These are phyloP conservation scores for Steatornis caripensis DNA, from an alignment of 2,113 vertebrate species.

Conservation along the genomic window DNA sequence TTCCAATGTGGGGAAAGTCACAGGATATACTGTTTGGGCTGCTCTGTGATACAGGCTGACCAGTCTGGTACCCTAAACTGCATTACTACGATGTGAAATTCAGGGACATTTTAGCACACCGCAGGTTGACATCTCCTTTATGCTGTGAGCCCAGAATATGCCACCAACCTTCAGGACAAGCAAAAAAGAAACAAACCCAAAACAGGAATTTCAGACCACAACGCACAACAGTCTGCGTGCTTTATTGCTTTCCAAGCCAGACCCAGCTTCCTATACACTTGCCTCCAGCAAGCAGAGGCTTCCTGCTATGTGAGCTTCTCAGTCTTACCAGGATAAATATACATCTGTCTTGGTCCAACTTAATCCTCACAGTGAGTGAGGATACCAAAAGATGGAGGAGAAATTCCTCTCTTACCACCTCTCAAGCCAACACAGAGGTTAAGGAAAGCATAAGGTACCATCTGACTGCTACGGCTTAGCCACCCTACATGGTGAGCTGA, in stretches of 20 bases:
- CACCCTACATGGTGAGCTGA: not conserved
- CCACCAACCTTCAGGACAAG: not conserved
- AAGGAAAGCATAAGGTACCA: not conserved
- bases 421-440: not conserved
- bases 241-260: not conserved
- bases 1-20: not conserved
- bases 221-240: fast-evolving
- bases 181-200: not conserved
- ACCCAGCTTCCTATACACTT: not conserved
- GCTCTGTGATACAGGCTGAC: not conserved
- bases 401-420: not conserved
- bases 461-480: not conserved
- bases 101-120: not conserved
- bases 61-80: fast-evolving
- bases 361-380: not conserved
- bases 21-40: not conserved
- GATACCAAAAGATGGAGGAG: not conserved
- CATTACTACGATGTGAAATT: not conserved
- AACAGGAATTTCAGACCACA: not conserved
- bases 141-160: not conserved
- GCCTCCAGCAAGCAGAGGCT: not conserved
- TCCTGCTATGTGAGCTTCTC: not conserved
- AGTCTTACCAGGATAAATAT: not conserved
- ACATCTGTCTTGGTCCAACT: not conserved
- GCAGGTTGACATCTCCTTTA: not conserved